phyloP scores from a whole-genome alignment of 2,113 vertebrate species.

The Dicrurus megarhynchus region DNA sequence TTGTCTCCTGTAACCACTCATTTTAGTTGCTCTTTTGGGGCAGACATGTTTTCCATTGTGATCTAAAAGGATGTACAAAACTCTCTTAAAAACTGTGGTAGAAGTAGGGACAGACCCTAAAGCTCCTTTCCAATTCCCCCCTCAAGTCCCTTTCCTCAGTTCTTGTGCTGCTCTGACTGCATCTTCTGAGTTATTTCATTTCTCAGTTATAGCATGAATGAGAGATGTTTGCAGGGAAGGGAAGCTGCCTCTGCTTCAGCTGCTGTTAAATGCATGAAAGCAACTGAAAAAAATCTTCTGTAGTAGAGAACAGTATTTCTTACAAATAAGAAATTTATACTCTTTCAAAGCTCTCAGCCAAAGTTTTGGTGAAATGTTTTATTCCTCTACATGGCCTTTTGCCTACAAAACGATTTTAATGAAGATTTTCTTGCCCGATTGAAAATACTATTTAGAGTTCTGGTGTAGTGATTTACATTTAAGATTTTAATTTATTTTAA shows the following conservation, averaged over 20 bases:
- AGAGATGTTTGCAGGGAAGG: not conserved
- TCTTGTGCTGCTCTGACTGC: not conserved
- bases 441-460: not conserved
- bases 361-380: not conserved
- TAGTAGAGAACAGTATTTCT: not conserved
- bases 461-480: not conserved
- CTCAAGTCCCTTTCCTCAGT: not conserved
- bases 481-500: not conserved
- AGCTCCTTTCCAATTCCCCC: not conserved
- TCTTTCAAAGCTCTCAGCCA: not conserved
- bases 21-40: not conserved
- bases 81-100: not conserved
- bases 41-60: not conserved
- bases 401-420: not conserved
- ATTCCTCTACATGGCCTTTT: not conserved
- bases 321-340: not conserved
- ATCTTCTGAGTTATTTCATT: not conserved
- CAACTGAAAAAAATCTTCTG: not conserved
- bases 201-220: not conserved
- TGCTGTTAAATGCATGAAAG: not conserved
- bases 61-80: not conserved
- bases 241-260: not conserved
- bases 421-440: not conserved
- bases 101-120: not conserved
- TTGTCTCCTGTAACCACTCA: not conserved